Percentiles rank a stretch among this genome's conserved stretches.
These are phyloP conservation scores for Lepus timidus DNA, from an alignment of 2,113 vertebrate species.

Conservation along the genomic window DNA sequence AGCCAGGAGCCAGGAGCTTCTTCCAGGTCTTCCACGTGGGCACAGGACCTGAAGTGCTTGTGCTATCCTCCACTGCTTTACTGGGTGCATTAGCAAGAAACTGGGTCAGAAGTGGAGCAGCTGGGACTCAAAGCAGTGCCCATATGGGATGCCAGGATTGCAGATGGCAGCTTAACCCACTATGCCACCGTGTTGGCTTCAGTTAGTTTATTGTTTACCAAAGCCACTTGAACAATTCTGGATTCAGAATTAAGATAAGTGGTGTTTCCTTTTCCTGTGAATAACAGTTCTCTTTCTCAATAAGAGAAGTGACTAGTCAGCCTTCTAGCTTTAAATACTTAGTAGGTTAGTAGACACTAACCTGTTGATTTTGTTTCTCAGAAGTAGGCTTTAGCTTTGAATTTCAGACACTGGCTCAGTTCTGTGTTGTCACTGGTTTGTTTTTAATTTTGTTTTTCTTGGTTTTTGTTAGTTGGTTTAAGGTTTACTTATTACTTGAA, in stretches of 20 bases:
- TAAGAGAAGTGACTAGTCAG: background rate
- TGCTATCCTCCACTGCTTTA: too few relatives aligned
- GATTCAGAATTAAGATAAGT: constrained; percentile 51
- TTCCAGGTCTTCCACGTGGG: too few relatives aligned
- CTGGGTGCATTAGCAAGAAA: too few relatives aligned
- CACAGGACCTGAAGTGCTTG: too few relatives aligned
- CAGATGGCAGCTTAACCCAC: too few relatives aligned
- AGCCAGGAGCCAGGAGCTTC: too few relatives aligned
- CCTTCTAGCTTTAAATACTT: background rate
- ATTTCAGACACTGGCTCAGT: constrained; percentile 19
- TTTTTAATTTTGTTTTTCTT: background rate
- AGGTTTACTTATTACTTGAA: too few relatives aligned
- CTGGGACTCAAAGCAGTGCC: too few relatives aligned
- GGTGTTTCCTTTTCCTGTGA: constrained; percentile 52
- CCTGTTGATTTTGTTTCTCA: constrained; percentile 54
- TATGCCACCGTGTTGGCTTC: too few relatives aligned
- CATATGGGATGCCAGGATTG: too few relatives aligned
- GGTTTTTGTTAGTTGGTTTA: too few relatives aligned
- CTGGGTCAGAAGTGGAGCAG: too few relatives aligned
- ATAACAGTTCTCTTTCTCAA: constrained; percentile 4
- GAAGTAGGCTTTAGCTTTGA: constrained; percentile 46
- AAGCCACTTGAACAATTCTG: constrained; percentile 8
- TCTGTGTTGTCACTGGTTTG: background rate
- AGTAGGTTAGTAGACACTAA: background rate
- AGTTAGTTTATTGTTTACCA: background rate